Evolutionary conservation across 2,888 invertebrate genomes (phyloP), one percentile per base, ranked within the genome.

Genomic region (Latheticus oryzae): DNA sequence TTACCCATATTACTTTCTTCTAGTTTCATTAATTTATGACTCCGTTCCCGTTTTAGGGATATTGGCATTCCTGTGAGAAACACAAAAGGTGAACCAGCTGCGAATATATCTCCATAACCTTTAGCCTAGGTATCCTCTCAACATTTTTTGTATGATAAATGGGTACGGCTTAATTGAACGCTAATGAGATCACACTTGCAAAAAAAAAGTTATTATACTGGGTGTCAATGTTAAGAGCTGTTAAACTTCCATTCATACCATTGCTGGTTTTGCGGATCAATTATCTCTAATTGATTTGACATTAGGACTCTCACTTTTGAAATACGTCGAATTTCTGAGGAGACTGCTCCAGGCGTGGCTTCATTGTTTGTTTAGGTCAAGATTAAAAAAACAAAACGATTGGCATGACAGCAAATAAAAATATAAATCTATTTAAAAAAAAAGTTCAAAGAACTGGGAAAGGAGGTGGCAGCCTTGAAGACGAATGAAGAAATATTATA

Each of bases 1-100:
- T 47, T 30, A 30, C 42, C 47, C 21, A 55, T 47, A 55, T 55
- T 55, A 40, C 55, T 55, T 55, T 48, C 55, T 55, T 55, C 47
- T 38, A 38, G 55, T 53, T 52, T 52, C 37, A 45, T 55, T 55
- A 55, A 55, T 55, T 55, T 55, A 55, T 55, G 37, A 53, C 43
- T 19, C 16, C 17, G 48, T 26, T 15, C 32, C 38, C 40, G 32
- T 47, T 47, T 40, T 26, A 11, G 38, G 24, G 55, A 55, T 55
- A 55, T 55, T 55, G 55, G 48, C 55, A 55, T 48, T 55, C 55
- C 40, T 42, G 32, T 13, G 26, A 40, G 38, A 42, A 21, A 42
- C 52, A 52, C 40, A 52, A 42, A 42, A 52, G 33, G 42, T 42
- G 32, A 52, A 37, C 51, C 28, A 19, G 17, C 30, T 12, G 50